Evolutionary conservation across 2,113 vertebrate genomes (phyloP), one percentile per base, ranked within the genome.

Genomic region (Megaceryle torquata): DNA sequence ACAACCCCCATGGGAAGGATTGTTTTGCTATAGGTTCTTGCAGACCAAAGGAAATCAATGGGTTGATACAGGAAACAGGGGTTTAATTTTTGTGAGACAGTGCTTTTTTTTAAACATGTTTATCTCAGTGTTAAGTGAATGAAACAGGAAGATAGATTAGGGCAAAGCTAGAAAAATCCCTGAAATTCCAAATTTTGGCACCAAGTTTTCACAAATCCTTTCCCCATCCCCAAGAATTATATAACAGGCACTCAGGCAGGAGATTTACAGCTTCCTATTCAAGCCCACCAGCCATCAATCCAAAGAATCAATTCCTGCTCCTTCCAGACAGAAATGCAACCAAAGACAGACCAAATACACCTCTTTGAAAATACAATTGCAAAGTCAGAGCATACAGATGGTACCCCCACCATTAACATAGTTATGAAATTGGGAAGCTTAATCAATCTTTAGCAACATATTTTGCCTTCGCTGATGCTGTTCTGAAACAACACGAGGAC

Each of bases 291-390:
- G 41, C n/a, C 78, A 95, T 96, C 81, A 86, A 91, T 80, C 51
- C 56, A 78, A 86, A 80, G 67, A 95, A 94, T 92, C 78, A 82
- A 91, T 96, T 93, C 63, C 39, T 60, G 28, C 64, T 84, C 76
- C 46, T 80, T 89, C 65, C 63, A 72, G 79, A 43, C 29, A 82
- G 37, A 53, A 89, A 57, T 6, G 16, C 46, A 94, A 84, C 82
- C 31, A 41, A 81, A 46, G 48, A 63, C 13, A 21, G 53, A 60
- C 44, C 50, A 68, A 78, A 92, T 24, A 48, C 46, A 82, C 72
- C 65, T 50, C 79, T 68, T 25, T 46, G 68, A 65, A 77, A 79
- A 72, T 21, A 89, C 64, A 91, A 31, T 3, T 9, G 8, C 86
- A 86, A 64, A 86, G 50, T 63, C 69, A 24, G 53, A 65, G 54